Percentiles rank a stretch among this genome's conserved stretches.
Evolutionary conservation across 2,113 vertebrate genomes (phyloP).

Genomic region (Ancistrus triradiatus): DNA sequence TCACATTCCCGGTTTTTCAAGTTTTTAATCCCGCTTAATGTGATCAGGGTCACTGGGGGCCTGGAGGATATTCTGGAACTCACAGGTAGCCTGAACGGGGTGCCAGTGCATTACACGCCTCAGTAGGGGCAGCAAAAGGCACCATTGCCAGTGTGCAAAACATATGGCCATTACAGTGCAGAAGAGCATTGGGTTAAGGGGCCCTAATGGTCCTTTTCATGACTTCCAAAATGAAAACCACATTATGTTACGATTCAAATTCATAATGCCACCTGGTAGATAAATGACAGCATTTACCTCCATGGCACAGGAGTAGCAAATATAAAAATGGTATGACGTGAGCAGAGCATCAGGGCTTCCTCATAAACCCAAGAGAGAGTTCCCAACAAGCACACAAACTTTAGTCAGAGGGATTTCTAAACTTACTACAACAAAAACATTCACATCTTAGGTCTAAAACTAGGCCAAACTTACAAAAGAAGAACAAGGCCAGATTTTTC

Average conservation of each 20-base stretch:
- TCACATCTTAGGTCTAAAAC: neutral
- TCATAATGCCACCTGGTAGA: neutral
- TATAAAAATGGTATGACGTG: neutral
- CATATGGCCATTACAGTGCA: neutral
- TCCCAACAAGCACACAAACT: neutral
- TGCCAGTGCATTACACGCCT: too few relatives aligned
- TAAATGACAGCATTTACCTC: neutral
- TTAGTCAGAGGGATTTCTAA: neutral
- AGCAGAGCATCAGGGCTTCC: slow-evolving; percentile 12
- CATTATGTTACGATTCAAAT: neutral
- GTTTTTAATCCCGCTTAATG: too few relatives aligned
- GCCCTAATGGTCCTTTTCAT: too few relatives aligned
- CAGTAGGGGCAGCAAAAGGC: too few relatives aligned
- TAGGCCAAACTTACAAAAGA: slow-evolving; percentile 12
- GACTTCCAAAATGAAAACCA: too few relatives aligned
- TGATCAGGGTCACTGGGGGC: too few relatives aligned
- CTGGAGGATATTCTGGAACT: too few relatives aligned
- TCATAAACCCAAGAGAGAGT: neutral
- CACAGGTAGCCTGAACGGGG: too few relatives aligned
- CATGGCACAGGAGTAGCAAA: neutral
- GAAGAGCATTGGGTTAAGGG: neutral
- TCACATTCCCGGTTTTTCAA: too few relatives aligned
- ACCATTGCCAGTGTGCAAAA: too few relatives aligned
- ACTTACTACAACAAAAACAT: neutral
- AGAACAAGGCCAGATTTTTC: slow-evolving; percentile 30